Conservation (phyloP, 2,888 invertebrate genomes). For the Meliscaeva auricollis region DNA sequence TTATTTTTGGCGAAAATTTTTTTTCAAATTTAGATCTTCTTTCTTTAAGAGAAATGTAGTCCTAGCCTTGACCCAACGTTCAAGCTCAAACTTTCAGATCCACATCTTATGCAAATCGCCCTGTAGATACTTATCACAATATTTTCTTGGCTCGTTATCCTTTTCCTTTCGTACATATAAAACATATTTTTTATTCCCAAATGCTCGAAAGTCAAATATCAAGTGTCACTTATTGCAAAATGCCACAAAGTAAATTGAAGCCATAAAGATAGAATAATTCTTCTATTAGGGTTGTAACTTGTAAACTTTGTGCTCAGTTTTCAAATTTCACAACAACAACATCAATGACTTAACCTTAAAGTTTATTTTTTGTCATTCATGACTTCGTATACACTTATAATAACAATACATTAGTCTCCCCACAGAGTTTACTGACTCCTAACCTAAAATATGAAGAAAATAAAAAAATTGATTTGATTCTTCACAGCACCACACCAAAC, state of each 20-base stretch:
- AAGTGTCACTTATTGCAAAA: neutral
- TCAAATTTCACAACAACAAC: neutral
- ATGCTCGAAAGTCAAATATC: constrained; percentile 19
- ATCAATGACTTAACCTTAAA: neutral
- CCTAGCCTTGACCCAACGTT: too few species aligned
- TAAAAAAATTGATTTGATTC: constrained; percentile 9
- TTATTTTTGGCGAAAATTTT: too few species aligned
- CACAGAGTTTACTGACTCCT: constrained; percentile 20
- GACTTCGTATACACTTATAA: constrained; percentile 8
- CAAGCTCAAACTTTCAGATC: too few species aligned
- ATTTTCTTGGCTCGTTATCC: too few species aligned
- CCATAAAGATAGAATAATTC: neutral
- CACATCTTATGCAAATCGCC: too few species aligned
- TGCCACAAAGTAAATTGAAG: neutral
- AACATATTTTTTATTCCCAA: too few species aligned
- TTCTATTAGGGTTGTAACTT: constrained; percentile 9
- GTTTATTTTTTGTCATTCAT: neutral
- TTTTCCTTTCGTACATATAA: neutral
- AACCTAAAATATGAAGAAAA: neutral
- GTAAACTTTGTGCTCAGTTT: neutral
- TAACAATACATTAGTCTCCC: neutral
- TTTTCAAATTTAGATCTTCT: too few species aligned
- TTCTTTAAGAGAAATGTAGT: too few species aligned
- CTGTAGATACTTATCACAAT: too few species aligned
- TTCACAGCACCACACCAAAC: neutral